Base-by-base conservation (phyloP, 2,888 invertebrate species). In the Endomychus coccineus region DNA sequence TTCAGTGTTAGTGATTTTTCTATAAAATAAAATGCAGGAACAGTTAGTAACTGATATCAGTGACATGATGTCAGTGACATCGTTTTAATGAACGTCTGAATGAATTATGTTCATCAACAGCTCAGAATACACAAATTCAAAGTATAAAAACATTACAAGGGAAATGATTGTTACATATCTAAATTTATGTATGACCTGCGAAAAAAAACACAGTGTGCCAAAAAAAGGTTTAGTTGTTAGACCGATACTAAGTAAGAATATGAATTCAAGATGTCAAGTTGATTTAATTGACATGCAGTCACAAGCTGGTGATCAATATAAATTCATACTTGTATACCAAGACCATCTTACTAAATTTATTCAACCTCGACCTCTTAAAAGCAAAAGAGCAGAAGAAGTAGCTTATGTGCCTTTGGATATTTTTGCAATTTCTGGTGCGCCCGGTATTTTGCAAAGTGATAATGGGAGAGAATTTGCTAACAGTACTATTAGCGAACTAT, bases 331-430 rank as follows among this genome's bases (percentile, higher is more conserved):
- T 22, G 54, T 56, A 1, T 59, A 62, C 41, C 58, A 61, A 47
- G 61, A 60, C 34, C 56, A 60, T 35, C 27, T 55, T 0, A 64
- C 61, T 7, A 60, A 64, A 51, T 64, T 62, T 49, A 48, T 62
- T 7, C 32, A 45, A 7, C 41, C 64, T 2, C 42, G 58, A 27
- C 36, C 62, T 3, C 40, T 64, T 12, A 44, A 51, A 43, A 51
- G 43, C 1, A 60, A 62, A 37, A 37, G 40, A 36, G 55, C 59
- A 1, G 43, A 36, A 31, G 59, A 63, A 44, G 59, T 62, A 7
- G 58, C 61, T 11, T 39, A 55, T 34, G 23, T 43, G 9, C 27
- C 65, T 2, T 16, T 57, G 15, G 58, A 61, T 34, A 59, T 64
- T 34, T 61, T 64, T 46, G 44, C 40, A 4, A 52, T 52, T 25